Base-by-base conservation (phyloP, 2,888 invertebrate species). In the Spodoptera littoralis region DNA sequence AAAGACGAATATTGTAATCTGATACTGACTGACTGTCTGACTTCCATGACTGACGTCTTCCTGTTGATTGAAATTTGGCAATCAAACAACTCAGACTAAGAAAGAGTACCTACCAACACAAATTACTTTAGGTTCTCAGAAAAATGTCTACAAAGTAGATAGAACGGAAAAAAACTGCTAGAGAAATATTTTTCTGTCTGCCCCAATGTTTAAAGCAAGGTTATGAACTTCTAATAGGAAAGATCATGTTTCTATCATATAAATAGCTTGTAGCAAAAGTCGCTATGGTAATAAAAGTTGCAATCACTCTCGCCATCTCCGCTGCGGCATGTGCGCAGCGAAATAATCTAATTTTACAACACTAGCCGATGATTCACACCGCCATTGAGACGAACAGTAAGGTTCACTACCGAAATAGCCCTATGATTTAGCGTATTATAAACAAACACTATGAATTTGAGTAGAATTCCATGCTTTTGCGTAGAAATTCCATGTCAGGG, bases 321-420 rank as follows among this genome's bases (percentile, higher is more conserved):
- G 61, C 70, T 73, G 62, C 61, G 57, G 77, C 79, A 76, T 76
- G 77, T 81, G 84, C 82, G 85, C 82, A 75, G 68, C 75, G 75
- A 81, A 83, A 73, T 77, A 70, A 64, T 86, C 91, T 92, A 91
- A 90, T 85, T 92, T 86, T 90, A 90, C 80, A 78, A 79, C 77
- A 70, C 79, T 53, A 79, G 65, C 71, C 73, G 80, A 77, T 91
- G 91, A 91, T 78, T 91, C 91, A 91, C 79, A 13, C 82, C 81
- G 84, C 86, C 88, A 89, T 89, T 89, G 89, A 90, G 90, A 87
- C 84, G 86, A 82, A 85, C 85, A 87, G 86, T 89, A 87, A 88
- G 86, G 85, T 85, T 84, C 64, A 55, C 77, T 73, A 79, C 83
- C 58, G 72, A 87, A 90, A 90, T 90, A 90, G 77, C 83, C 69